These are phyloP conservation scores for Pristionchus fissidentatus DNA, from an alignment of 2,888 invertebrate species.

Conservation along the genomic window DNA sequence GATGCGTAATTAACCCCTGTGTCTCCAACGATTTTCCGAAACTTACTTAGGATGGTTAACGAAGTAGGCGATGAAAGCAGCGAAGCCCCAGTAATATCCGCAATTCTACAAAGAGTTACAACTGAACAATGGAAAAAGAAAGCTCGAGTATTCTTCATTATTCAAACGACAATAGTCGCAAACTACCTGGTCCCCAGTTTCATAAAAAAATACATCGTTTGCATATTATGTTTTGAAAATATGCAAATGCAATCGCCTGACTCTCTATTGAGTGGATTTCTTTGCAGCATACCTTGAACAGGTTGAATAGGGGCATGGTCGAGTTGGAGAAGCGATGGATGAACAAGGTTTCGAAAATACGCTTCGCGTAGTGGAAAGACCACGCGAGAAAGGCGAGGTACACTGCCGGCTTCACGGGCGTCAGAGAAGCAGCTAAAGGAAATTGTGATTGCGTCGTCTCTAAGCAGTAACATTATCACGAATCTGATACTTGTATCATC, in stretches of 20 bases:
- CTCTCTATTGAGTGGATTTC: not conserved
- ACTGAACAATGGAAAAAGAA: not conserved
- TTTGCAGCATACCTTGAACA: conserved; percentile 85
- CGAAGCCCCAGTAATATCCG: conserved; percentile 96
- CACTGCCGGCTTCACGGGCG: conserved; percentile 78
- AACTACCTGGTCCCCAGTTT: not conserved
- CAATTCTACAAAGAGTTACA: conserved; percentile 84
- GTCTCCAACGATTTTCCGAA: no score
- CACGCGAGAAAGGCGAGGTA: conserved; percentile 88
- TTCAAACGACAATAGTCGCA: not conserved
- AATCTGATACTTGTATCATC: no score
- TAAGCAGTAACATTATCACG: no score
- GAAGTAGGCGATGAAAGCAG: conserved; percentile 94
- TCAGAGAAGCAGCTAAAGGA: conserved; percentile 56
- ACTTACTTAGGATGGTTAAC: conserved; percentile 88
- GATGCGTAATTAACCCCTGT: no score
- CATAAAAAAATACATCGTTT: not conserved
- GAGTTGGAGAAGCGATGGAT: conserved; percentile 97
- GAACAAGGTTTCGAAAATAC: conserved; percentile 93
- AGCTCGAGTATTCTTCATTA: no score
- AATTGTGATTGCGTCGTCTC: not conserved
- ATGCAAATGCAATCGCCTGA: not conserved
- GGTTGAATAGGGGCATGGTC: conserved; percentile 94
- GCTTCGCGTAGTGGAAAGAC: conserved; percentile 91
- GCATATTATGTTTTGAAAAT: no score